Evolutionary conservation across 2,797 vertebrate species (phyloP), one percentile per base, ranked within the genome.

Genomic region (Petrocephalus schoutedeni): DNA sequence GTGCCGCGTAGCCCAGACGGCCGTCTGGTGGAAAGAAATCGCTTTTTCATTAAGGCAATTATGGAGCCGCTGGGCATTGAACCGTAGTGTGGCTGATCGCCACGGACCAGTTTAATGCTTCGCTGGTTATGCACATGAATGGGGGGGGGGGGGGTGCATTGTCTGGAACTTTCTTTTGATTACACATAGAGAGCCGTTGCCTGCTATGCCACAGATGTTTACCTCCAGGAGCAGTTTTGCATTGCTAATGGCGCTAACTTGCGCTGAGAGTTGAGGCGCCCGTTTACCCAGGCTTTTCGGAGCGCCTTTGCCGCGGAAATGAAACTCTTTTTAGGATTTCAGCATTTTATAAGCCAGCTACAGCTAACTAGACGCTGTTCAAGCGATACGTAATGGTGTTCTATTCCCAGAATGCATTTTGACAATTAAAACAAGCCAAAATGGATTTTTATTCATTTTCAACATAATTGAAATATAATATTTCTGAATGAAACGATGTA

Each of bases 31-130:
- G 54, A 28, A 85, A 57, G 84, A 85, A 85, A 36, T 85, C 49
- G 23, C 28, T 85, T 49, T 85, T 58, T 28, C 83, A 85, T 85
- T 8, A 58, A 85, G 84, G 32, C 84, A 85, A 85, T 85, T 85
- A 57, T 58, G 53, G 49, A 85, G 84, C 32, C n/a, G 51, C 82
- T 85, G 51, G 51, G 51, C 45, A 85, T 53, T n/a, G 45, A 56
- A 12, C 51, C 54, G 53, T 57, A 12, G 51, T 54, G 51, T 56
- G 51, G 82, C 45, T 32, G 51, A 49, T 53, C 21, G 5, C 51
- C 51, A 23, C 54, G 49, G 49, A 83, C 49, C 41, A 49, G 45
- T 83, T 83, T 51, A 83, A 83, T 83, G 41, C 41, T 83, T 83
- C 45, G 41, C 19, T 83, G 21, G 80, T 83, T 53, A 83, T 83